Conservation (phyloP, 2,113 vertebrate genomes). For the Columbina picui region DNA sequence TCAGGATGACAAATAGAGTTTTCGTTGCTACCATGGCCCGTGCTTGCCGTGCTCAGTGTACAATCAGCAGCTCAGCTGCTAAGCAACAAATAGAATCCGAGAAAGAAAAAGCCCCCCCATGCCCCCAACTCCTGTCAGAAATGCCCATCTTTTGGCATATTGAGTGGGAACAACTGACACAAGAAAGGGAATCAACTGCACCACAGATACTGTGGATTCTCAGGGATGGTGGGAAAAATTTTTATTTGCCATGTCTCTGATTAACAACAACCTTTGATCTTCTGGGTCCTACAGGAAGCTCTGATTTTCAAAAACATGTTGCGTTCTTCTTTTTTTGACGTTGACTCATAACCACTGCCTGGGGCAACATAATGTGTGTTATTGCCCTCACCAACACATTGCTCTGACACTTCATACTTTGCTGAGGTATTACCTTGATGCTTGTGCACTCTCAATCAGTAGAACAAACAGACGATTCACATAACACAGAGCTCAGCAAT, state of each 20-base stretch:
- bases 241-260: neutral
- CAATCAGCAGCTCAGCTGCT: slow-evolving; percentile 47
- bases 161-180: neutral
- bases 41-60: neutral
- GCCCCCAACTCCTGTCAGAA: neutral
- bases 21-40: neutral
- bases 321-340: neutral
- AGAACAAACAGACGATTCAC: neutral
- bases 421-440: neutral
- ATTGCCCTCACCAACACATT: neutral
- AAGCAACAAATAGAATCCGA: slow-evolving; percentile 29
- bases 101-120: neutral
- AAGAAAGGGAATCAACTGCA: neutral
- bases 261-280: neutral
- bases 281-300: neutral
- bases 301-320: neutral
- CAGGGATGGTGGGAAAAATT: neutral
- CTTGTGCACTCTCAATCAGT: neutral
- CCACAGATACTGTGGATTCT: neutral
- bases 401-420: neutral
- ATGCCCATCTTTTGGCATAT: neutral
- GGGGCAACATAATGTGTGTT: neutral
- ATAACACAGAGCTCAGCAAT: neutral
- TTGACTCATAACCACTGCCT: slow-evolving; percentile 11
- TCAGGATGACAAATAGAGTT: slow-evolving; percentile 48